Conservation (phyloP, 2,113 vertebrate species). For the Cyprinodon tularosa region DNA sequence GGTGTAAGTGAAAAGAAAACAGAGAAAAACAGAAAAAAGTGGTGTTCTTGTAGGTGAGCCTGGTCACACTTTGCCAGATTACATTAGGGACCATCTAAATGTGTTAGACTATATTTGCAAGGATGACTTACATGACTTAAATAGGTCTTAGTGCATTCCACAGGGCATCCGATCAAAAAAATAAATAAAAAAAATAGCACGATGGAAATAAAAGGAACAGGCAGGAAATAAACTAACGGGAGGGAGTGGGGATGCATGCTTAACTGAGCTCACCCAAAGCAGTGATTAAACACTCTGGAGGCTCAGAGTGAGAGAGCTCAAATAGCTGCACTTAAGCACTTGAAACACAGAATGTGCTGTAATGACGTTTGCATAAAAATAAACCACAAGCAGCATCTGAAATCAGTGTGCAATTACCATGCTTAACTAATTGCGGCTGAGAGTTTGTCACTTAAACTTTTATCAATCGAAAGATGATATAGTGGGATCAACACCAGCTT, state of each 20-base stretch:
- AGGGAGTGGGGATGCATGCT: background rate
- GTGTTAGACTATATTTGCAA: background rate
- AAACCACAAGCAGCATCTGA: conserved; percentile 2
- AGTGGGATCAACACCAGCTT: conserved; percentile 22
- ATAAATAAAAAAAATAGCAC: background rate
- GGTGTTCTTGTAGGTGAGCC: conserved; percentile 18
- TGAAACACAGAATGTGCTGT: conserved; percentile 40
- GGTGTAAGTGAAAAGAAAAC: conserved; percentile 36
- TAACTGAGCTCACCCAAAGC: conserved; percentile 39
- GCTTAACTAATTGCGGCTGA: conserved; percentile 19
- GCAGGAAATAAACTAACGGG: background rate
- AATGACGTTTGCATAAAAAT: conserved; percentile 27
- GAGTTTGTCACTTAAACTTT: conserved; percentile 18
- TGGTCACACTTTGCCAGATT: conserved; percentile 3
- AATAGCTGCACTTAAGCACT: conserved; percentile 59
- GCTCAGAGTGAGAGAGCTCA: conserved; percentile 43
- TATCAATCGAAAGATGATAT: conserved; percentile 18
- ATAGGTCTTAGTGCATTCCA: conserved; percentile 1
- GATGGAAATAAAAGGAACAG: conserved; percentile 3
- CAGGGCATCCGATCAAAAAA: background rate
- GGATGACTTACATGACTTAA: background rate
- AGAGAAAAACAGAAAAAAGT: conserved; percentile 24
- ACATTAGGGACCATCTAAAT: background rate
- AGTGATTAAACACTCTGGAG: conserved; percentile 41
- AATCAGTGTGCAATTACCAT: conserved; percentile 35